Evolutionary conservation across 2,888 invertebrate genomes (phyloP), one percentile per base, ranked within the genome.

Genomic region (Merodon equestris): DNA sequence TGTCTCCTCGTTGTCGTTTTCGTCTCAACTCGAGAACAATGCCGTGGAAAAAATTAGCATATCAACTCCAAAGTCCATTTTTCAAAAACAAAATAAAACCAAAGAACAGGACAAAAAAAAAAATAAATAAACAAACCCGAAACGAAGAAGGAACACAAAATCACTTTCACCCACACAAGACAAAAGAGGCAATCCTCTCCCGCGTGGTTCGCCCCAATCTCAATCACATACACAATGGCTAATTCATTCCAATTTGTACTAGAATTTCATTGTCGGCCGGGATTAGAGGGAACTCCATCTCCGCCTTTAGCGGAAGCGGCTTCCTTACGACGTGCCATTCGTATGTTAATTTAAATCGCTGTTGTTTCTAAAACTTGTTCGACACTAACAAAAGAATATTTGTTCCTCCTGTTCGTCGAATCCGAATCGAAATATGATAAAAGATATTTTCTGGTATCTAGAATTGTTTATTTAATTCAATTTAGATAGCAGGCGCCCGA

Each of bases 171-270:
- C 40, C 27, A 51, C 10, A 44, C 27, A 45, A 51, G 58, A 44
- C n/a, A 44, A 51, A 58, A 27, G 27, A 2, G 27, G 2, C 27
- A 27, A 27, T 27, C 27, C 27, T 27, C 27, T 27, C 27, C 7
- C 7, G 27, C 7, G 2, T 7, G 3, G 7, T 7, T 27, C 27
- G 27, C 27, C 27, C 7, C 27, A 27, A 27, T 4, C 63, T 19
- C n/a, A 57, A 42, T 47, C 56, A 63, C 57, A 38, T 27, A 54
- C 64, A 48, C 60, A 72, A 67, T 63, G 63, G 63, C 67, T 73
- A 77, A 77, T 77, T 68, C 77, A 77, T 77, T 67, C 27, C 72
- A 73, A 77, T 73, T 77, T 72, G 77, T 77, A 19, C 72, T 67
- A 58, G 77, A 50, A 61, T 72, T 40, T 47, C 45, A 57, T 57